Percentiles rank a stretch among this genome's conserved stretches.
Evolutionary conservation across 2,113 vertebrate genomes (phyloP).

Genomic region (Ammodytes marinus): DNA sequence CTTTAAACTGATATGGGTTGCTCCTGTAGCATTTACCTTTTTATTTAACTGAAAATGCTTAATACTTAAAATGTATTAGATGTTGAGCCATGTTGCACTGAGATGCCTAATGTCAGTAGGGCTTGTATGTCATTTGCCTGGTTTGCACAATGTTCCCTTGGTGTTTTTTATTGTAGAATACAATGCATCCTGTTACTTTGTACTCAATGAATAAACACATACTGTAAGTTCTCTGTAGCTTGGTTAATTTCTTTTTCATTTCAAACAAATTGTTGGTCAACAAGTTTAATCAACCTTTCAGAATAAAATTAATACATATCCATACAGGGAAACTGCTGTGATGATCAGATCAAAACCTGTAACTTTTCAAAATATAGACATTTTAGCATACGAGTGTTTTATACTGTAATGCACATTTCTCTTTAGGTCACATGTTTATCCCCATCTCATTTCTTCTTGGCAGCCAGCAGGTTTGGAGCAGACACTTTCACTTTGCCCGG

Average conservation of each 20-base stretch:
- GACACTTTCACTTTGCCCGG: constrained; percentile 98
- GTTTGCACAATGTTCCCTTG: constrained; percentile 75
- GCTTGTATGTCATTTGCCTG: constrained; percentile 67
- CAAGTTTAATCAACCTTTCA: constrained; percentile 38
- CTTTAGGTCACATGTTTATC: neutral
- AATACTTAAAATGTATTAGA: constrained; percentile 25
- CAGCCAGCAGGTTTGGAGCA: constrained; percentile 92
- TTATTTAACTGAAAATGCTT: constrained; percentile 40
- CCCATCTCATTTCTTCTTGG: constrained; percentile 90
- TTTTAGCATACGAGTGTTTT: no score
- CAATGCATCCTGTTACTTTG: constrained; percentile 46
- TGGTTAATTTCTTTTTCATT: constrained; percentile 46
- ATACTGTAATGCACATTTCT: neutral
- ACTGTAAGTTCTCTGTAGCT: neutral
- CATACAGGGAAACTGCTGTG: neutral
- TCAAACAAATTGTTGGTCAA: constrained; percentile 32
- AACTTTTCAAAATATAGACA: neutral
- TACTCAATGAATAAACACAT: constrained; percentile 66
- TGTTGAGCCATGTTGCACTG: constrained; percentile 66
- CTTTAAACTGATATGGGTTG: constrained; percentile 15
- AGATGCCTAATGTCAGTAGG: constrained; percentile 51
- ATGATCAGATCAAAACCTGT: neutral
- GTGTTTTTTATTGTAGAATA: constrained; percentile 59
- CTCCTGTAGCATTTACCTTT: constrained; percentile 45
- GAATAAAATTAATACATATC: constrained; percentile 35